Evolutionary conservation across 1,140 invertebrate genomes (phyloP).

Genomic region (Zophobas morio): DNA sequence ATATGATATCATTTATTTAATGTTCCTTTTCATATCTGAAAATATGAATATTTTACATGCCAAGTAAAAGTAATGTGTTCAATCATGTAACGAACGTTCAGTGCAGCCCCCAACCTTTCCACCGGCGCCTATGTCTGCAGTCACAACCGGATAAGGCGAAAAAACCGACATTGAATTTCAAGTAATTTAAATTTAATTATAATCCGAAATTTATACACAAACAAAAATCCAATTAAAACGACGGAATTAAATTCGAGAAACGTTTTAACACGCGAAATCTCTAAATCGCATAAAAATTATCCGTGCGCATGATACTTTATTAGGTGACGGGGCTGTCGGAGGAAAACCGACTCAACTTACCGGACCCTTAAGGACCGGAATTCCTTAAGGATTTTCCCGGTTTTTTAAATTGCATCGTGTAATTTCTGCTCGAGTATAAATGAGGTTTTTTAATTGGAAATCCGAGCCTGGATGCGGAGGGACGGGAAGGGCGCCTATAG

Average conservation of each 20-base stretch:
- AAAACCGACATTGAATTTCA: conserved; percentile 50
- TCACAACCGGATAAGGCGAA: neutral
- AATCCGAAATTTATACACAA: conserved; percentile 60
- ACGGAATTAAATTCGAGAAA: conserved; percentile 63
- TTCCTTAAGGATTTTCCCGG: conserved; percentile 50
- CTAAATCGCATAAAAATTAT: conserved; percentile 66
- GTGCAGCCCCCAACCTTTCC: too few relatives aligned
- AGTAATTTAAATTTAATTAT: conserved; percentile 59
- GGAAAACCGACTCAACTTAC: conserved; percentile 42
- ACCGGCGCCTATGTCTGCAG: neutral
- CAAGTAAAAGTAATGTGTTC: too few relatives aligned
- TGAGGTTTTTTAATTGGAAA: conserved; percentile 67
- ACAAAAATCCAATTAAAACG: conserved; percentile 64
- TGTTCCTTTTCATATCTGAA: too few relatives aligned
- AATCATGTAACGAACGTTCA: too few relatives aligned
- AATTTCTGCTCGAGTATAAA: conserved; percentile 65
- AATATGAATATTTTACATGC: too few relatives aligned
- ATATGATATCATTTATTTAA: too few relatives aligned
- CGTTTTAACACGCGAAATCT: conserved; percentile 64
- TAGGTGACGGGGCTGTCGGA: conserved; percentile 48
- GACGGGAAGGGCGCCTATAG: conserved; percentile 21
- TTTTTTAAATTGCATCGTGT: conserved; percentile 65
- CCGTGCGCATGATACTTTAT: conserved; percentile 65
- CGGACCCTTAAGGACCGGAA: conserved; percentile 48
- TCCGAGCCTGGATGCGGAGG: conserved; percentile 53